Evolutionary conservation across 2,797 vertebrate genomes (phyloP).

Genomic region (Lutjanus campechanus): DNA sequence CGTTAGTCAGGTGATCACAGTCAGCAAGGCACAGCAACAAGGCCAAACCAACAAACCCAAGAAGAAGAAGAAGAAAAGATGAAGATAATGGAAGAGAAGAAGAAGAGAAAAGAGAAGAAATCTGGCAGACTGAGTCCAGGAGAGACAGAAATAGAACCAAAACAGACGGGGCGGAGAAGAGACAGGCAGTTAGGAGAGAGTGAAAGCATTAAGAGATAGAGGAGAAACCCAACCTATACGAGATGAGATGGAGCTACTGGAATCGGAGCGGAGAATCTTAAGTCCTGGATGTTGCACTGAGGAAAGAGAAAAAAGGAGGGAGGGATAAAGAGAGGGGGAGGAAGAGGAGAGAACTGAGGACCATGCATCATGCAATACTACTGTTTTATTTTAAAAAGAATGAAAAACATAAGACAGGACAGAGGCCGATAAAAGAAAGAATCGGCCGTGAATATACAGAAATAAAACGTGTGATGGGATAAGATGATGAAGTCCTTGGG

Average conservation of each 20-base stretch:
- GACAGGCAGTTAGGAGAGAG: slow-evolving; percentile 48
- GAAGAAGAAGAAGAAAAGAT: slow-evolving; percentile 4
- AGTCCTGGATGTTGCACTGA: slow-evolving; percentile 96
- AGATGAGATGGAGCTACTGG: slow-evolving; percentile 96
- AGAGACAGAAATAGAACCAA: slow-evolving; percentile 17
- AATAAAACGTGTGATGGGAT: slow-evolving; percentile 34
- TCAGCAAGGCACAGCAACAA: slow-evolving; percentile 82
- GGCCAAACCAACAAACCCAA: slow-evolving; percentile 66
- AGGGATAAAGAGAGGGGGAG: slow-evolving; percentile 68
- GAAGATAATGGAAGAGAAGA: slow-evolving; percentile 17
- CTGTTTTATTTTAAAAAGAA: slow-evolving; percentile 57
- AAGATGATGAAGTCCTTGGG: slow-evolving; percentile 27
- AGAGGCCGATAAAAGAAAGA: slow-evolving; percentile 48
- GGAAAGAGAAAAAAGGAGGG: slow-evolving; percentile 83
- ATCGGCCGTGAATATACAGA: slow-evolving; percentile 39
- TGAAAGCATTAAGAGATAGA: slow-evolving; percentile 73
- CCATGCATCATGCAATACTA: slow-evolving; percentile 88
- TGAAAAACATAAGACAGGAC: slow-evolving; percentile 33
- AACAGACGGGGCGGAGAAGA: slow-evolving; percentile 19
- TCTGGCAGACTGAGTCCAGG: slow-evolving; percentile 32
- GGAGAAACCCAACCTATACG: slow-evolving; percentile 93
- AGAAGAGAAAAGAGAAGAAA: slow-evolving; percentile 10
- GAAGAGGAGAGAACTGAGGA: slow-evolving; percentile 84
- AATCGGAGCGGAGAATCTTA: slow-evolving; percentile 97
- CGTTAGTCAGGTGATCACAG: slow-evolving; percentile 78